Evolutionary conservation across 2,888 invertebrate species (phyloP).

Genomic region (Aethes cnicana): DNA sequence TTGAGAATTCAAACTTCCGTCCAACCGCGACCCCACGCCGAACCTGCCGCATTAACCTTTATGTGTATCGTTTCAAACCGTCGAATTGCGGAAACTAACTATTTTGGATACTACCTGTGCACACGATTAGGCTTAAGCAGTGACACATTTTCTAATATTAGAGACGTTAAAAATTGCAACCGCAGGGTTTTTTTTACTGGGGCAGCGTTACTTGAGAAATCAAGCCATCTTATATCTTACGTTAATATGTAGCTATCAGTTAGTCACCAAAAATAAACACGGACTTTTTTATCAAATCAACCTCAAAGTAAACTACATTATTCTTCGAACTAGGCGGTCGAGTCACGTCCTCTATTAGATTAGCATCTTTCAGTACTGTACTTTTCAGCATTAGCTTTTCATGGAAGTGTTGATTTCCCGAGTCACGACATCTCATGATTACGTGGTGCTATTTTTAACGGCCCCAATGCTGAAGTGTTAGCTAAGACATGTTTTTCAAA

Average conservation of each 20-base stretch:
- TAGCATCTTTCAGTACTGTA: constrained; percentile 35
- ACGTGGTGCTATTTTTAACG: constrained; percentile 22
- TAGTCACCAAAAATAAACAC: constrained; percentile 13
- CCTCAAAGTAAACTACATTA: constrained; percentile 16
- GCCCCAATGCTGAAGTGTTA: neutral
- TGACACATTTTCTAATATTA: neutral
- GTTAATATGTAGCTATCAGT: neutral
- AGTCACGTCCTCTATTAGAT: constrained; percentile 32
- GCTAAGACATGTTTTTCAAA: neutral
- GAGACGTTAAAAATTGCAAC: too few species aligned
- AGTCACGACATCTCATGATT: constrained; percentile 34
- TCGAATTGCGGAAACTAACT: constrained; percentile 44
- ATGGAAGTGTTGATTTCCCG: constrained; percentile 34
- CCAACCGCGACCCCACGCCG: constrained; percentile 42
- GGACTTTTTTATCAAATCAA: constrained; percentile 8
- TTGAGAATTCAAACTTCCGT: constrained; percentile 48
- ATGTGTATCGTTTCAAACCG: constrained; percentile 39
- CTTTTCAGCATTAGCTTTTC: constrained; percentile 36
- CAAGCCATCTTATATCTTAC: neutral
- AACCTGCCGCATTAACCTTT: constrained; percentile 40
- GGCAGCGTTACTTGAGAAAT: too few species aligned
- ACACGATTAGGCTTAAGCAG: constrained; percentile 14
- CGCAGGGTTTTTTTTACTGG: too few species aligned
- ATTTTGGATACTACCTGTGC: constrained; percentile 31
- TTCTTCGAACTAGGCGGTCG: constrained; percentile 13